Base-by-base conservation (phyloP, 2,113 vertebrate genomes). In the Platichthys flesus region DNA sequence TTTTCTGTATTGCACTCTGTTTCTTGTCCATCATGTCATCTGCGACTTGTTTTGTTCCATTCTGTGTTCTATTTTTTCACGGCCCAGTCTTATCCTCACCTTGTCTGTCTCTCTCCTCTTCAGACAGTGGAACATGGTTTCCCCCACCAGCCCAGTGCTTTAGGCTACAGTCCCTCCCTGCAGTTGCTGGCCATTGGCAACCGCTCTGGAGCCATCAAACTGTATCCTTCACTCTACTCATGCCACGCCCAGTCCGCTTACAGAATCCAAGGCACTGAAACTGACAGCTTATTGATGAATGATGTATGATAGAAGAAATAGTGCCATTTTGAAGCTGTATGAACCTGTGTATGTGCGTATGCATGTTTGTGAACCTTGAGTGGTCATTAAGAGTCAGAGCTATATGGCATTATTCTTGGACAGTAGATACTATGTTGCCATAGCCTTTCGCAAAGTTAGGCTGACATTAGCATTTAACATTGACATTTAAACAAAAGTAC, bases 51-150 rank as follows among this genome's bases (percentile, higher is more conserved):
- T 45, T 64, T 15, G 23, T 18, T 49, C 9, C 42, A 28, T 47
- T 67, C 9, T 56, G 47, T 24, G 20, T 65, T 28, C n/a, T 67
- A 71, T 63, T 68, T 52, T 79, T 31, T 71, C 23, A 66, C 3
- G 6, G 26, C 54, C 61, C 18, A 0, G 1, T 64, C 71, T 77
- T 51, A 66, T 49, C 51, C 24, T 16, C n/a, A 28, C 16, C 24
- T 16, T 15, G 5, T 62, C 31, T 81, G 42, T 88, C 20, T 2
- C 51, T 76, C 20, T 93, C 58, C 61, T 90, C 85, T 40, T 54
- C 89, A 99, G 98, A 98, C 97, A 0, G 97, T 99, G 82, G 98
- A 99, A 75, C 98, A 99, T 94, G 98, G 98, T 64, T 99, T 99
- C 91, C 98, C 98, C 0, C 97, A 99, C 86, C 98, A 99, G 86